These are phyloP conservation scores for Orchesella flavescens DNA, from an alignment of 2,888 invertebrate genomes.

Conservation along the genomic window DNA sequence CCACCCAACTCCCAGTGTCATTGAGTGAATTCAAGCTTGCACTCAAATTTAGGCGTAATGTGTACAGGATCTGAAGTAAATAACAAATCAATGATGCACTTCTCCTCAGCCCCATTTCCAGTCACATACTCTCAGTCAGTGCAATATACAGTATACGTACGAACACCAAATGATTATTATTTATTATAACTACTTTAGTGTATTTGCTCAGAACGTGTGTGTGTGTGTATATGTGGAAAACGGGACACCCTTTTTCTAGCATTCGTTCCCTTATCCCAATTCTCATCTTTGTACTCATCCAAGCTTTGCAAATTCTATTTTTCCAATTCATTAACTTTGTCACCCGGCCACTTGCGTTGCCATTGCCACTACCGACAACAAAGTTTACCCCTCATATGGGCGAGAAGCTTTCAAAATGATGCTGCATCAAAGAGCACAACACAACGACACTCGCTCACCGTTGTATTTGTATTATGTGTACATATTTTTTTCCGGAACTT, in stretches of 20 bases:
- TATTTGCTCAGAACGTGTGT: background rate
- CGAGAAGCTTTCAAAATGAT: background rate
- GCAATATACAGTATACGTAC: too few relatives aligned
- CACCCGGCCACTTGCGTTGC: slow-evolving; percentile 70
- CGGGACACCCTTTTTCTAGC: background rate
- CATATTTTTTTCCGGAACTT: too few relatives aligned
- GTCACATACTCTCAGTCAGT: too few relatives aligned
- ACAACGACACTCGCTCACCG: background rate
- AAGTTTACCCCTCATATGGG: background rate
- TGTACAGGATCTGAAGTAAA: too few relatives aligned
- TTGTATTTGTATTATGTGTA: background rate
- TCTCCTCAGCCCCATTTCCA: too few relatives aligned
- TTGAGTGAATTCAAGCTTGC: too few relatives aligned
- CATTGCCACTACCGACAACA: slow-evolving; percentile 34
- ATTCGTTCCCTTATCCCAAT: slow-evolving; percentile 24
- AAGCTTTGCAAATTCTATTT: slow-evolving; percentile 71
- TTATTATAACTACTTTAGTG: background rate
- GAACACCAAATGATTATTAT: slow-evolving; percentile 22
- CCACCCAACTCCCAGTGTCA: too few relatives aligned
- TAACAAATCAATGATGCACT: too few relatives aligned
- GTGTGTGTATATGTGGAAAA: background rate
- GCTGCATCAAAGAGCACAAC: background rate
- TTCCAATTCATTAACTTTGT: slow-evolving; percentile 73
- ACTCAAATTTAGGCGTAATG: too few relatives aligned
- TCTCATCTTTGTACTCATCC: slow-evolving; percentile 67